phyloP scores from a whole-genome alignment of 2,888 invertebrate genomes.

The Apamea monoglypha region DNA sequence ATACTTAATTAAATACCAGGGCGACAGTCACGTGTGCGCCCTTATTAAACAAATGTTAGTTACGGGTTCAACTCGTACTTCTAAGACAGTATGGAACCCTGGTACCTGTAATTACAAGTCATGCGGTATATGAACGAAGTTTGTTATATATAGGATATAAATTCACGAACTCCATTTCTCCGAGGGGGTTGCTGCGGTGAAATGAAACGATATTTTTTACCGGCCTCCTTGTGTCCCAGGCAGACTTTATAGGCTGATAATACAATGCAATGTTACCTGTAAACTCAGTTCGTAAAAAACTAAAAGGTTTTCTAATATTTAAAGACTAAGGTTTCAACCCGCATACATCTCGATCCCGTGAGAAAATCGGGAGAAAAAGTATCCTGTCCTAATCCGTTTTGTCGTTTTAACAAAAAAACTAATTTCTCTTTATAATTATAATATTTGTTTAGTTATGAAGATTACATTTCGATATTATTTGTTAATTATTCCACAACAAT shows the following conservation, averaged over 20 bases:
- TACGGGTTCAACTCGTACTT: constrained; percentile 10
- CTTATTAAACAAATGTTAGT: constrained; percentile 26
- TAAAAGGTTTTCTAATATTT: background rate
- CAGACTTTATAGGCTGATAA: too few species aligned
- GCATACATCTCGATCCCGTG: too few species aligned
- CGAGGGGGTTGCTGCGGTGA: background rate
- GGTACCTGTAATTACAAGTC: constrained; percentile 1
- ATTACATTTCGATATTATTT: background rate
- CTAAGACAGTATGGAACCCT: constrained; percentile 16
- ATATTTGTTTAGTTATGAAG: too few species aligned
- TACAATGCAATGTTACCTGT: background rate
- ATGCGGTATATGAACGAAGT: constrained; percentile 8
- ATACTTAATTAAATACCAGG: constrained; percentile 44
- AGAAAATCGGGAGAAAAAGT: too few species aligned
- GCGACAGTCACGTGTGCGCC: constrained; percentile 14
- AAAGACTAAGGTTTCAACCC: background rate
- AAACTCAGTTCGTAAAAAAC: background rate
- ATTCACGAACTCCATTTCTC: background rate
- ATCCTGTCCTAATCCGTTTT: too few species aligned
- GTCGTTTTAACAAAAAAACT: too few species aligned
- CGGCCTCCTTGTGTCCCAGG: too few species aligned
- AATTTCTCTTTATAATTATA: too few species aligned
- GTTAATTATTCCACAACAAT: background rate
- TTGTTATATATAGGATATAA: background rate
- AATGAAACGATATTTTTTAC: background rate